Evolutionary conservation across 2,797 vertebrate genomes (phyloP).

Genomic region (Gymnoscopelus braueri): DNA sequence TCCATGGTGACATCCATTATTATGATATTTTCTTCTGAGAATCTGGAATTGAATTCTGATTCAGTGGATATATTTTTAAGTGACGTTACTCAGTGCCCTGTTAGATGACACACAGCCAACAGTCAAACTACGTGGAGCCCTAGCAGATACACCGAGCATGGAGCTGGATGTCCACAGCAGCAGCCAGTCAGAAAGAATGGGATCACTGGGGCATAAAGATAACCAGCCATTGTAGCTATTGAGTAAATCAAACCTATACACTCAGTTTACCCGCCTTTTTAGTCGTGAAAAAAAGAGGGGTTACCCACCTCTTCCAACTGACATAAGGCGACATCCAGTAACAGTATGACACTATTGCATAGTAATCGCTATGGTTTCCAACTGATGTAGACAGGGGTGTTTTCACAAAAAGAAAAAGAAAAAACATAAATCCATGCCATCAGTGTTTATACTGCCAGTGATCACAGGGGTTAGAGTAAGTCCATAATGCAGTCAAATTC

Average conservation of each 20-base stretch:
- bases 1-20: constrained; percentile 70
- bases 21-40: constrained; percentile 73
- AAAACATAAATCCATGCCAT: not conserved
- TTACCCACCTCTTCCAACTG: constrained; percentile 1
- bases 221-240: constrained; percentile 50
- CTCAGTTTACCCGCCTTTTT: constrained; percentile 41
- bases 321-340: too few species aligned
- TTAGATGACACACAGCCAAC: constrained; percentile 71
- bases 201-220: constrained; percentile 62
- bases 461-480: too few species aligned
- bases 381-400: not conserved
- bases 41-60: constrained; percentile 79
- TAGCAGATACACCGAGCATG: constrained; percentile 68
- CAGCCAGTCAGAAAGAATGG: constrained; percentile 43
- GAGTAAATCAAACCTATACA: constrained; percentile 5
- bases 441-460: too few species aligned
- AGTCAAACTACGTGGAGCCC: constrained; percentile 71
- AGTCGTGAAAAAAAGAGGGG: constrained; percentile 31
- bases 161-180: constrained; percentile 55
- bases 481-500: too few species aligned
- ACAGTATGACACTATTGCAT: not conserved
- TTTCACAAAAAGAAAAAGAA: constrained; percentile 18
- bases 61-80: constrained; percentile 76
- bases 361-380: not conserved
- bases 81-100: constrained; percentile 68